Conservation (phyloP, 2,888 invertebrate species). For the Lymantria monacha region DNA sequence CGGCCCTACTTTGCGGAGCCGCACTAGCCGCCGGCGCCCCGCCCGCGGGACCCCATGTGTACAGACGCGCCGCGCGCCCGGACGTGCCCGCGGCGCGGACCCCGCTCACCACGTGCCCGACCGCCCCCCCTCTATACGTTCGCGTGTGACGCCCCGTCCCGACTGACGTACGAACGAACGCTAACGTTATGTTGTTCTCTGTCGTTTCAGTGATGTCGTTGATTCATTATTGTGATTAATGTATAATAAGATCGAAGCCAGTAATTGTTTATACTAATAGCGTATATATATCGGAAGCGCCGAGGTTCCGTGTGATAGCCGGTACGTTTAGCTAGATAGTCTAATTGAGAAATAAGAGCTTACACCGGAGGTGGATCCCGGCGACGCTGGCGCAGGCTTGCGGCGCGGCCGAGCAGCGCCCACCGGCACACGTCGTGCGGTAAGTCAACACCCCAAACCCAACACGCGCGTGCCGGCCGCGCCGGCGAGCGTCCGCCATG, state of each 20-base stretch:
- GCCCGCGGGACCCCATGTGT: slow-evolving; percentile 61
- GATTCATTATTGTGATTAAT: slow-evolving; percentile 68
- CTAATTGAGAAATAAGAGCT: slow-evolving; percentile 73
- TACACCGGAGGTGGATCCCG: slow-evolving; percentile 62
- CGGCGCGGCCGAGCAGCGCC: slow-evolving; percentile 34
- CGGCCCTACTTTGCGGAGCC: slow-evolving; percentile 78
- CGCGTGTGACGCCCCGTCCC: slow-evolving; percentile 44
- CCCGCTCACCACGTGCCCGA: not conserved
- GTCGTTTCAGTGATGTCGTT: slow-evolving; percentile 70
- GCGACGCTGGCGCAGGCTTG: slow-evolving; percentile 50
- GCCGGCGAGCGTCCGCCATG: slow-evolving; percentile 47
- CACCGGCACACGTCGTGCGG: slow-evolving; percentile 43
- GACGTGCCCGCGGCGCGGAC: slow-evolving; percentile 45
- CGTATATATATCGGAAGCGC: slow-evolving; percentile 49
- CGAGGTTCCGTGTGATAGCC: slow-evolving; percentile 65
- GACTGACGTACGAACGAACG: slow-evolving; percentile 47
- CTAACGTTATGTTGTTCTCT: slow-evolving; percentile 61
- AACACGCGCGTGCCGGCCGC: slow-evolving; percentile 32
- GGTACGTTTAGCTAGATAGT: slow-evolving; percentile 70
- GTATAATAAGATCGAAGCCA: slow-evolving; percentile 69
- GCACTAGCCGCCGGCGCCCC: slow-evolving; percentile 64
- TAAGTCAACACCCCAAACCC: slow-evolving; percentile 49
- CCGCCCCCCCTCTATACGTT: slow-evolving; percentile 38
- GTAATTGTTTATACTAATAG: slow-evolving; percentile 71
- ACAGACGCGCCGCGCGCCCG: slow-evolving; percentile 49